Evolutionary conservation across 2,797 vertebrate genomes (phyloP).

Genomic region (Argentina silus): DNA sequence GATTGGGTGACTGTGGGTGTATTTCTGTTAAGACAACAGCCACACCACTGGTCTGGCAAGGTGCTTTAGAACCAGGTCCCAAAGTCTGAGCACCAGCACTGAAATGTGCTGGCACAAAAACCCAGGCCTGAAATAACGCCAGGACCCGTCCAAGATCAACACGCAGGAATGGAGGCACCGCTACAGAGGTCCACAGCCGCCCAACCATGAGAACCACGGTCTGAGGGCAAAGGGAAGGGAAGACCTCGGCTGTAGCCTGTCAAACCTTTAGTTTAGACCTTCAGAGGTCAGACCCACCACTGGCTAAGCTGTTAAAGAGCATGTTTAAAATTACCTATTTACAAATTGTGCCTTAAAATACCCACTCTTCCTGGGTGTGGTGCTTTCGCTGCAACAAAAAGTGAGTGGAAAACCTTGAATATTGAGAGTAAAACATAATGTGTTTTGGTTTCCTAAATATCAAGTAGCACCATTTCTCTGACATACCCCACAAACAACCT

Average conservation of each 20-base stretch:
- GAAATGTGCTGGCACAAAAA: slow-evolving; percentile 48
- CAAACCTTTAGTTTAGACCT: slow-evolving; percentile 7
- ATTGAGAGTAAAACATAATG: slow-evolving; percentile 18
- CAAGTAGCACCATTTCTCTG: too few relatives aligned
- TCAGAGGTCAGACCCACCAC: slow-evolving; percentile 31
- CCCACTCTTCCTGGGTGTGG: slow-evolving; percentile 27
- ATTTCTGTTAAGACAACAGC: slow-evolving; percentile 35
- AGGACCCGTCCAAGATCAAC: slow-evolving; percentile 65
- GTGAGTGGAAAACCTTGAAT: slow-evolving; percentile 9
- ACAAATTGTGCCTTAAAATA: slow-evolving; percentile 37
- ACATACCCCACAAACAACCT: not conserved
- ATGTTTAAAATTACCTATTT: slow-evolving; percentile 33
- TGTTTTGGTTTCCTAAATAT: not conserved
- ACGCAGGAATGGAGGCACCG: slow-evolving; percentile 61
- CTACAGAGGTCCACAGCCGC: not conserved
- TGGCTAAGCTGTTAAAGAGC: slow-evolving; percentile 48
- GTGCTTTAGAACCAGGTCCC: not conserved
- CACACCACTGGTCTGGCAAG: slow-evolving; percentile 9
- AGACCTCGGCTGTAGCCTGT: too few relatives aligned
- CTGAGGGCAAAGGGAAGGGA: too few relatives aligned
- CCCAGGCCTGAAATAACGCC: slow-evolving; percentile 59
- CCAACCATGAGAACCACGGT: too few relatives aligned
- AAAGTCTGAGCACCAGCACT: slow-evolving; percentile 13
- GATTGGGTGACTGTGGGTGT: not conserved
- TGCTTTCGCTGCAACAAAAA: slow-evolving; percentile 24